phyloP scores from a whole-genome alignment of 2,797 vertebrate genomes.

The Tadarida brasiliensis region DNA sequence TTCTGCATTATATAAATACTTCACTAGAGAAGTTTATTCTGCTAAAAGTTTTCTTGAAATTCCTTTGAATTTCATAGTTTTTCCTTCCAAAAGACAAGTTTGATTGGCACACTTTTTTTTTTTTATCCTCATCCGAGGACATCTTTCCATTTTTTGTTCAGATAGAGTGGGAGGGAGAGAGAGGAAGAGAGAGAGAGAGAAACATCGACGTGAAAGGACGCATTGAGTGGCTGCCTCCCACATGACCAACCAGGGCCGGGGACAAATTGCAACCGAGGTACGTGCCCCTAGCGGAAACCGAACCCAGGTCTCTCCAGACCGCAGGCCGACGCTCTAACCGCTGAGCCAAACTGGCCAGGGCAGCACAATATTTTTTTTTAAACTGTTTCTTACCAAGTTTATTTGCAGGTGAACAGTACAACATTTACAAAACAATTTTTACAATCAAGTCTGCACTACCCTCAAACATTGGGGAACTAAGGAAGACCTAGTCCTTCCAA shows the following conservation, averaged over 20 bases:
- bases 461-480: slow-evolving; percentile 13
- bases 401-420: slow-evolving; percentile 79
- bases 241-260: too few species aligned
- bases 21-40: background rate
- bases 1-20: background rate
- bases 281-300: too few species aligned
- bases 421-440: slow-evolving; percentile 72
- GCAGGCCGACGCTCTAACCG: too few species aligned
- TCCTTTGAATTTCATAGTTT: background rate
- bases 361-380: background rate
- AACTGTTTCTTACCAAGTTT: slow-evolving; percentile 74
- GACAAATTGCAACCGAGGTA: too few species aligned
- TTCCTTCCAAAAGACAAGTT: background rate
- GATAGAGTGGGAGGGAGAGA: too few species aligned
- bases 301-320: too few species aligned
- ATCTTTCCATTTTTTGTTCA: too few species aligned
- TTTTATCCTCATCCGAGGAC: too few species aligned
- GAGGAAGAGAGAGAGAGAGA: too few species aligned
- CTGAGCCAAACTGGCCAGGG: too few species aligned
- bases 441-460: slow-evolving; percentile 61
- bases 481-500: slow-evolving; percentile 63
- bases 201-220: too few species aligned
- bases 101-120: background rate
- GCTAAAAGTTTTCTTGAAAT: slow-evolving; percentile 12
- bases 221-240: too few species aligned